Base-by-base conservation (phyloP, 2,113 vertebrate species). In the Neoarius graeffei region DNA sequence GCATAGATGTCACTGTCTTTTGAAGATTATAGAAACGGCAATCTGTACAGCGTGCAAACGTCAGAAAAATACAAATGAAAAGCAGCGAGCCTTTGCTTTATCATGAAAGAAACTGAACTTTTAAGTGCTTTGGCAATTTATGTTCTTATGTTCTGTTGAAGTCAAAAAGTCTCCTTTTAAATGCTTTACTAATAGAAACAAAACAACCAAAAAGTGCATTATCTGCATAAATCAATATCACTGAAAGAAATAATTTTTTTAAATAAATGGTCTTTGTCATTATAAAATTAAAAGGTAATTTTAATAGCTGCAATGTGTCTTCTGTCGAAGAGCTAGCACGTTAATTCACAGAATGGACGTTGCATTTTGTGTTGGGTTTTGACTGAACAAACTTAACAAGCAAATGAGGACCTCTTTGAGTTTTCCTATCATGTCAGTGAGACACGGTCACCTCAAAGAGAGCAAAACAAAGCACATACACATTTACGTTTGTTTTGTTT, bases 401-500 rank as follows among this genome's bases (percentile, higher is more conserved):
- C 5, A 10, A 54, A n/a, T 30, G 83, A 57, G 27, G 23, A 84
- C 52, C 50, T 69, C 54, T 57, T 42, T 56, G 9, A 74, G 66
- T 9, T 71, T 84, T 71, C 1, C 50, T n/a, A 20, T 42, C 30
- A 35, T 8, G 9, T 54, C 4, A n/a, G 13, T 52, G 83, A 69
- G 10, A 56, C 50, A 23, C 35, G 15, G 25, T 82, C 25, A 56
- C 13, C 25, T 80, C 77, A 20, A 35, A 20, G 17, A 79, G 50
- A 90, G 88, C 42, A n/a, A 92, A 92, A 89, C 50, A 52, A 56
- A 60, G 7, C 15, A 56, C 73, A 81, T 1, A 54, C 23, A 54
- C 35, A 7, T 30, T 42, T 5, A 92, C 69, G 86, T 85, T 95
- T 95, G 92, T 94, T 94, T 93, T 92, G 76, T 85, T 92, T 90